phyloP scores from a whole-genome alignment of 2,888 invertebrate genomes.

The Lepidonotus clava region DNA sequence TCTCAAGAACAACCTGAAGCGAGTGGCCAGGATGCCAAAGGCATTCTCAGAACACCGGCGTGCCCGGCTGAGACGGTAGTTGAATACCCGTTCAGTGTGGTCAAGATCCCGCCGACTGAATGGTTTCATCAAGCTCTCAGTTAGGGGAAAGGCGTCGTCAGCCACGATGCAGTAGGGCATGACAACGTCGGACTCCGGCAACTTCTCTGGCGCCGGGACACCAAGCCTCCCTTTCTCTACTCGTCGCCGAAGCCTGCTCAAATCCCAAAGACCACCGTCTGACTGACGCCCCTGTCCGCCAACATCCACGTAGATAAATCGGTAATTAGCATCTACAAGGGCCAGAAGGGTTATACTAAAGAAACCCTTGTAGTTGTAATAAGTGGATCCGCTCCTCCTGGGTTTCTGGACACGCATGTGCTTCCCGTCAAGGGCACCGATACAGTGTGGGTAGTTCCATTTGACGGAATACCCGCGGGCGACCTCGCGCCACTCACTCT shows the following conservation, averaged over 20 bases:
- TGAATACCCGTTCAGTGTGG: constrained; percentile 19
- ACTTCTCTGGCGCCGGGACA: constrained; percentile 54
- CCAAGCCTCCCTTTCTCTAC: constrained; percentile 50
- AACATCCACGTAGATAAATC: constrained; percentile 57
- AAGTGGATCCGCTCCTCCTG: background rate
- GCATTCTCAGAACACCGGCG: constrained; percentile 56
- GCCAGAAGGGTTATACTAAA: background rate
- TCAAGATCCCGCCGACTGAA: constrained; percentile 55
- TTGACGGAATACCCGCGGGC: background rate
- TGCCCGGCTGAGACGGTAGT: constrained; percentile 55
- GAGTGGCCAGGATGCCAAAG: constrained; percentile 55
- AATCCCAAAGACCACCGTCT: constrained; percentile 62
- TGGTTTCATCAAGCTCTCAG: constrained; percentile 61
- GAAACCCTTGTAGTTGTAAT: constrained; percentile 21
- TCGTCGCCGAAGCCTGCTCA: constrained; percentile 47
- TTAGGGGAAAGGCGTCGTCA: constrained; percentile 65
- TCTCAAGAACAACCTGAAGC: constrained; percentile 22
- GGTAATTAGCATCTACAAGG: background rate
- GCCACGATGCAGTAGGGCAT: constrained; percentile 61
- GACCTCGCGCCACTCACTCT: background rate
- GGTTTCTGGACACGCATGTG: background rate
- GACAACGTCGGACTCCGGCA: constrained; percentile 18
- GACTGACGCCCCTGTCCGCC: constrained; percentile 61
- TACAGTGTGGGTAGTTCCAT: constrained; percentile 36
- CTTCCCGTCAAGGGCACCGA: constrained; percentile 51